Base-by-base conservation (phyloP, 1,140 invertebrate species). In the Pollicipes pollicipes region DNA sequence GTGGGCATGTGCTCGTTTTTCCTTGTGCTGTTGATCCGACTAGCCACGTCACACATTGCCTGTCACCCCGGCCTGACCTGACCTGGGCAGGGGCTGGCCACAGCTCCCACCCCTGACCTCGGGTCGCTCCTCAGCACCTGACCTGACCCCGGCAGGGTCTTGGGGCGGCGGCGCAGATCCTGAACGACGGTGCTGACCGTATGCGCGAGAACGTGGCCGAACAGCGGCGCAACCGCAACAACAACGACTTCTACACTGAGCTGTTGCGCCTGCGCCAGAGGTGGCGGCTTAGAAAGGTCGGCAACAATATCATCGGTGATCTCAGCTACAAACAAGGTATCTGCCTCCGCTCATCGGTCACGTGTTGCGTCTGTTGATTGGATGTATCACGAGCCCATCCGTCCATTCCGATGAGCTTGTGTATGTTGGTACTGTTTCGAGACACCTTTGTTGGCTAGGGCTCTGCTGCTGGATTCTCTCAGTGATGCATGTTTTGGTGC, bases 211-310 rank as follows among this genome's bases (percentile, higher is more conserved):
- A 88, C 68, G 86, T 90, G 74, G 88, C 85, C 73, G 90, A 93
- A 79, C 84, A 87, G 0, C 85, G 86, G 76, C 89, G 87, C 66
- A 83, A 88, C 68, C 75, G 79, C 70, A 75, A 78, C 37, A 75
- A 80, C 27, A 75, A 88, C 17, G 93, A 97, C 78, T 98, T 97
- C 78, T 94, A 97, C 77, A 89, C 93, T 73, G 95, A 98, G 78
- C 80, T 98, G 67, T 77, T 97, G 0, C 83, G 90, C 72, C 82
- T 98, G 58, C 80, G 95, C 68, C 93, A 97, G 77, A 95, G 93
- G 76, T 98, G 94, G 94, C 83, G 94, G 70, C 79, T 98, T 2
- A 95, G 96, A 79, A 97, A 97, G 83, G 90, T 95, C 0, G 93
- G 91, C 0, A 96, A 93, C 77, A 88, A 89, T 0, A 97, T 98